These are phyloP conservation scores for Potorous gilbertii DNA, from an alignment of 2,797 vertebrate species.

Conservation along the genomic window DNA sequence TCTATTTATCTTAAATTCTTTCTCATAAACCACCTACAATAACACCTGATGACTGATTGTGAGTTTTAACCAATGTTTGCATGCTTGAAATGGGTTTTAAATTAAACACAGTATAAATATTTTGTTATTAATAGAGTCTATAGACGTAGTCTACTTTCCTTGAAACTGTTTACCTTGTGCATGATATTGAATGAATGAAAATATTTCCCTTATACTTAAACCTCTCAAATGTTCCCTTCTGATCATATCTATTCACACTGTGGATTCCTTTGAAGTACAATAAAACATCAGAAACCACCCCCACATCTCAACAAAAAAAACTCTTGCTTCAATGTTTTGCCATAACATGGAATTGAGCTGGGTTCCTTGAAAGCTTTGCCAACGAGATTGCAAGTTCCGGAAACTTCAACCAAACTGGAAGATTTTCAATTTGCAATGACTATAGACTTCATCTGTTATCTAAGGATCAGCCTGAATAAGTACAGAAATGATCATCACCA, in stretches of 20 bases:
- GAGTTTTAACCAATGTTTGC: neutral
- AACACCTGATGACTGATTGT: neutral
- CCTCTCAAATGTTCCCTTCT: neutral
- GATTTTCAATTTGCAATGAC: neutral
- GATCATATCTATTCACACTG: neutral
- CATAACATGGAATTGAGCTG: neutral
- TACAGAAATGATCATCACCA: neutral
- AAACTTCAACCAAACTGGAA: neutral
- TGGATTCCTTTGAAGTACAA: neutral
- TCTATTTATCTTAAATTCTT: neutral
- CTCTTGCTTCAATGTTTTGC: neutral
- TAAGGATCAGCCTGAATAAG: neutral
- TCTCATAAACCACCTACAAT: neutral
- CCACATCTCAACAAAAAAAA: neutral
- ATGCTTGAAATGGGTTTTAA: neutral
- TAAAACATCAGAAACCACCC: neutral
- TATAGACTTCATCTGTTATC: neutral
- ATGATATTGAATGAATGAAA: neutral
- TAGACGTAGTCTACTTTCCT: neutral
- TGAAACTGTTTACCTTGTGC: neutral
- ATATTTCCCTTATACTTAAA: neutral
- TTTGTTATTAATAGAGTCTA: neutral
- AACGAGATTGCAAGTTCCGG: neutral
- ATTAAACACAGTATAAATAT: neutral
- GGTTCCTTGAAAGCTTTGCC: neutral